A percentile compares a stretch with the other conserved stretches of the same genome.
Evolutionary conservation across 1,140 invertebrate species (phyloP).

Genomic region (Formica selysi): DNA sequence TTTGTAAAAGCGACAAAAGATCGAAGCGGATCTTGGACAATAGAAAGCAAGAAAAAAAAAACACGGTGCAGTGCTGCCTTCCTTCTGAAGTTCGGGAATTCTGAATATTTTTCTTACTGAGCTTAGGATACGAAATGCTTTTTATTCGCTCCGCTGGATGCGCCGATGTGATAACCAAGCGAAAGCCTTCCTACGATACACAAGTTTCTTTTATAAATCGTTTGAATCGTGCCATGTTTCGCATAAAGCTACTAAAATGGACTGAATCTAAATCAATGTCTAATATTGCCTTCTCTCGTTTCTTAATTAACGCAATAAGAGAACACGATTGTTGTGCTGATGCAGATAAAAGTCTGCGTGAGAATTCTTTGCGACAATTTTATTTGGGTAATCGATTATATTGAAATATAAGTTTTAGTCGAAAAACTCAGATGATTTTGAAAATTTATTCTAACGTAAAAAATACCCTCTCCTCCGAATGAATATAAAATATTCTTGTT

Average conservation of each 20-base stretch:
- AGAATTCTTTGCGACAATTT: neutral
- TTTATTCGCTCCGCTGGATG: constrained; percentile 52
- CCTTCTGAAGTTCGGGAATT: constrained; percentile 61
- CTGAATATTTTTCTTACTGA: constrained; percentile 64
- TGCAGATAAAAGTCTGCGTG: constrained; percentile 1
- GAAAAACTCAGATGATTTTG: neutral
- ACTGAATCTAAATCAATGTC: constrained; percentile 39
- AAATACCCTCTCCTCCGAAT: neutral
- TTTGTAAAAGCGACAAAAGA: constrained; percentile 67
- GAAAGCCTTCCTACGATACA: constrained; percentile 2
- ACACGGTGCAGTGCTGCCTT: neutral
- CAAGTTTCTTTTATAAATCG: constrained; percentile 58
- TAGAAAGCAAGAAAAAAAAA: constrained; percentile 12
- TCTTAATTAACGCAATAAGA: constrained; percentile 23
- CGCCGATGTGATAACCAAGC: constrained; percentile 43
- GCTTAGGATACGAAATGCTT: constrained; percentile 60
- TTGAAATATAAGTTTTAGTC: neutral
- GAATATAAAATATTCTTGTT: no score
- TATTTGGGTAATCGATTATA: neutral
- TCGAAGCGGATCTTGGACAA: constrained; percentile 51
- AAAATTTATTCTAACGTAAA: constrained; percentile 11
- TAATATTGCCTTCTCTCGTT: constrained; percentile 33
- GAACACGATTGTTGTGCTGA: neutral
- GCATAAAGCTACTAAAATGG: constrained; percentile 27
- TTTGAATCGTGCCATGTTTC: constrained; percentile 36